Percentiles rank a stretch among this genome's conserved stretches.
phyloP scores from a whole-genome alignment of 2,888 invertebrate species.

The Mythimna lalbum region DNA sequence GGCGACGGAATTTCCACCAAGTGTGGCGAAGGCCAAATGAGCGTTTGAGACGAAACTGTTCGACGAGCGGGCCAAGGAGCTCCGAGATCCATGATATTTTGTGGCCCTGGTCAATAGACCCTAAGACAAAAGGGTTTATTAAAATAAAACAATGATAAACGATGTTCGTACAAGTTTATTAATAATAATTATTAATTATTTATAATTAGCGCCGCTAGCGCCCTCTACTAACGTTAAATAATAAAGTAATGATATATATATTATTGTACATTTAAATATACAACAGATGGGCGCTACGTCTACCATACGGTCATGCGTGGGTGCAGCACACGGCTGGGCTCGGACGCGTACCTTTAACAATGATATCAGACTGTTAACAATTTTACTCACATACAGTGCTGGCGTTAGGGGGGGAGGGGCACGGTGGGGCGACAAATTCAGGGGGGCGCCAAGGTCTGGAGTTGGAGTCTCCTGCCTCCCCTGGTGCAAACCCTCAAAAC shows the following conservation, averaged over 20 bases:
- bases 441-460: too few species aligned
- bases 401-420: too few species aligned
- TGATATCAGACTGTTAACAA: slow-evolving; percentile 31
- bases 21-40: too few species aligned
- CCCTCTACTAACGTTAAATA: slow-evolving; percentile 51
- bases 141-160: slow-evolving; percentile 61
- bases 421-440: too few species aligned
- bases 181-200: slow-evolving; percentile 67
- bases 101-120: too few species aligned
- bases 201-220: slow-evolving; percentile 48
- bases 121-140: neutral
- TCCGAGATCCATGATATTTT: too few species aligned
- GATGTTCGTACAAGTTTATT: slow-evolving; percentile 75
- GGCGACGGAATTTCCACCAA: too few species aligned
- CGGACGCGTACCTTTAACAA: slow-evolving; percentile 50
- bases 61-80: too few species aligned
- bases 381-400: slow-evolving; percentile 16
- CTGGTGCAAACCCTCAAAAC: too few species aligned
- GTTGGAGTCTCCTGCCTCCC: too few species aligned
- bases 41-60: too few species aligned
- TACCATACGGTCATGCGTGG: neutral
- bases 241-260: slow-evolving; percentile 49
- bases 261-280: slow-evolving; percentile 63
- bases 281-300: slow-evolving; percentile 57
- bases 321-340: slow-evolving; percentile 43